A percentile compares a stretch with the other conserved stretches of the same genome.
Evolutionary conservation across 2,113 vertebrate genomes (phyloP).

Genomic region (Hippocampus zosterae): DNA sequence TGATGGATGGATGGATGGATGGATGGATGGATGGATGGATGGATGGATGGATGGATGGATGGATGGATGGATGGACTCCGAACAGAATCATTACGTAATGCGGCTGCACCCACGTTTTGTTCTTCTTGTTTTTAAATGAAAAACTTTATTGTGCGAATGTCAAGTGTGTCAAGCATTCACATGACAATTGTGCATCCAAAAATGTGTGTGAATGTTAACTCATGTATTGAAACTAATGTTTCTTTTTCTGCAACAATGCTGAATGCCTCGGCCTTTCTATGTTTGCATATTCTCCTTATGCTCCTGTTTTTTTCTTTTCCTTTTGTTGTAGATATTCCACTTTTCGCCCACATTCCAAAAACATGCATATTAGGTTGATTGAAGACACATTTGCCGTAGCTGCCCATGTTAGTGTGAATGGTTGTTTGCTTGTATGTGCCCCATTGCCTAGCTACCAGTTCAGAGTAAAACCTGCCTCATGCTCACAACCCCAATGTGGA

Average conservation of each 20-base stretch:
- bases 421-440: not conserved
- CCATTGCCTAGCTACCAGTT: not conserved
- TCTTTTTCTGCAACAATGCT: not conserved
- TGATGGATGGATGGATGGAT: too few relatives aligned
- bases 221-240: not conserved
- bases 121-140: not conserved
- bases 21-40: too few relatives aligned
- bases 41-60: too few relatives aligned
- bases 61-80: too few relatives aligned
- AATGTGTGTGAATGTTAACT: not conserved
- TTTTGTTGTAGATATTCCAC: too few relatives aligned
- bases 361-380: not conserved
- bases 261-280: not conserved
- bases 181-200: not conserved
- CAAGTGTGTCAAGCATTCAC: not conserved
- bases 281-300: too few relatives aligned
- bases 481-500: too few relatives aligned
- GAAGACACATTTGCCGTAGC: not conserved
- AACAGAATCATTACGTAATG: not conserved
- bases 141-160: not conserved
- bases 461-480: not conserved
- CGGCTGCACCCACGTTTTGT: not conserved
- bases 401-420: not conserved
- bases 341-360: too few relatives aligned
- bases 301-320: not conserved